These are phyloP conservation scores for Archegozetes longisetosus DNA, from an alignment of 1,140 invertebrate species.

Conservation along the genomic window DNA sequence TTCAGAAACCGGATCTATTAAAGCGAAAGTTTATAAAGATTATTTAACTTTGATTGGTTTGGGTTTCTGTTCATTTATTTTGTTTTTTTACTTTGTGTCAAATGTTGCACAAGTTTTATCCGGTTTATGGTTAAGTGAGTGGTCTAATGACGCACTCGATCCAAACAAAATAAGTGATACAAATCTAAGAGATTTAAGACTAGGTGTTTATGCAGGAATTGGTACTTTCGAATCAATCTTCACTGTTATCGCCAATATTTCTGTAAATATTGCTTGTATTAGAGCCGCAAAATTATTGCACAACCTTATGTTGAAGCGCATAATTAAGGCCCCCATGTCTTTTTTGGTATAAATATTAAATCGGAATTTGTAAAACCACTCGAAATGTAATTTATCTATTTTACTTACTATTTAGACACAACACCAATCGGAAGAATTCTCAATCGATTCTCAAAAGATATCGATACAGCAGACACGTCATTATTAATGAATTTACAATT, in stretches of 20 bases:
- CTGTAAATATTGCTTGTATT: slow-evolving; percentile 10
- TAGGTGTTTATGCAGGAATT: slow-evolving; percentile 52
- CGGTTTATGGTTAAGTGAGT: slow-evolving; percentile 30
- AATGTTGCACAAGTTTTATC: slow-evolving; percentile 1
- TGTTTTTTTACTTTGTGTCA: slow-evolving; percentile 24
- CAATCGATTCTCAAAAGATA: slow-evolving; percentile 41
- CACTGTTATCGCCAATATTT: neutral
- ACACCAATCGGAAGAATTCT: slow-evolving; percentile 51
- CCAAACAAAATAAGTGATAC: slow-evolving; percentile 28
- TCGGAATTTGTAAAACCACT: no score
- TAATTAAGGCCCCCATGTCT: slow-evolving; percentile 45
- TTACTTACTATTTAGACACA: slow-evolving; percentile 23
- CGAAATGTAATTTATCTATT: neutral
- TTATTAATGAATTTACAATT: slow-evolving; percentile 35
- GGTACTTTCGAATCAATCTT: neutral
- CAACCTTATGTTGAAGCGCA: slow-evolving; percentile 18
- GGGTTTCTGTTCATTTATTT: neutral
- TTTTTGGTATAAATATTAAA: slow-evolving; percentile 52
- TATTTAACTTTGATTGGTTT: slow-evolving; percentile 12
- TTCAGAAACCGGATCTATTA: slow-evolving; percentile 9
- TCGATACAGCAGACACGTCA: slow-evolving; percentile 33
- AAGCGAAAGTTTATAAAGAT: slow-evolving; percentile 3
- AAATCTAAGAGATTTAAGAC: slow-evolving; percentile 50
- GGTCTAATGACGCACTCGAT: slow-evolving; percentile 29
- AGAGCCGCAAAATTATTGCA: slow-evolving; percentile 17